These are phyloP conservation scores for Macrobrachium nipponense DNA, from an alignment of 1,140 invertebrate genomes.

Conservation along the genomic window DNA sequence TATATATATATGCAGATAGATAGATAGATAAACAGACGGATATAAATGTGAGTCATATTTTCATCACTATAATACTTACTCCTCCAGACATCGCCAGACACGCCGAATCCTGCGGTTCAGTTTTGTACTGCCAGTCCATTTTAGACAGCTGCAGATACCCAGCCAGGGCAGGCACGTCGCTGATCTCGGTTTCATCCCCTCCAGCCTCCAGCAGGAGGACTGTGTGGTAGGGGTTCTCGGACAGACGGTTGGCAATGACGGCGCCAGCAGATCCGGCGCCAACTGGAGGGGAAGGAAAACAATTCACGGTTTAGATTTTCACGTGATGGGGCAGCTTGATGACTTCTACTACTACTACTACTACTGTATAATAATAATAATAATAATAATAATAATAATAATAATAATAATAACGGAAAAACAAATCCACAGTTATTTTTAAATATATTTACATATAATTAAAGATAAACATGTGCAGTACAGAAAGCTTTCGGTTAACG, in stretches of 20 bases:
- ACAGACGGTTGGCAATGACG: slow-evolving; percentile 91
- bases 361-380: not conserved
- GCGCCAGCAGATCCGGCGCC: slow-evolving; percentile 94
- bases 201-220: slow-evolving; percentile 91
- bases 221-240: slow-evolving; percentile 74
- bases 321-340: too few species aligned
- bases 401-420: not conserved
- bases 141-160: slow-evolving; percentile 88
- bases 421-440: too few species aligned
- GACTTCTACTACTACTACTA: not conserved
- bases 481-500: too few species aligned
- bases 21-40: too few species aligned
- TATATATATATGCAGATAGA: not conserved
- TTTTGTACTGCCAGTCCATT: slow-evolving; percentile 93
- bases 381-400: not conserved
- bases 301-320: not conserved
- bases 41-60: too few species aligned
- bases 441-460: too few species aligned
- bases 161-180: slow-evolving; percentile 87
- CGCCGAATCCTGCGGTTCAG: slow-evolving; percentile 84
- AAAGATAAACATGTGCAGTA: too few species aligned
- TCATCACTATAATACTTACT: slow-evolving; percentile 61
- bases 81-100: slow-evolving; percentile 78
- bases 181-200: slow-evolving; percentile 89
- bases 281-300: slow-evolving; percentile 69